phyloP scores from a whole-genome alignment of 1,140 invertebrate species.

The Gryon sp. region DNA sequence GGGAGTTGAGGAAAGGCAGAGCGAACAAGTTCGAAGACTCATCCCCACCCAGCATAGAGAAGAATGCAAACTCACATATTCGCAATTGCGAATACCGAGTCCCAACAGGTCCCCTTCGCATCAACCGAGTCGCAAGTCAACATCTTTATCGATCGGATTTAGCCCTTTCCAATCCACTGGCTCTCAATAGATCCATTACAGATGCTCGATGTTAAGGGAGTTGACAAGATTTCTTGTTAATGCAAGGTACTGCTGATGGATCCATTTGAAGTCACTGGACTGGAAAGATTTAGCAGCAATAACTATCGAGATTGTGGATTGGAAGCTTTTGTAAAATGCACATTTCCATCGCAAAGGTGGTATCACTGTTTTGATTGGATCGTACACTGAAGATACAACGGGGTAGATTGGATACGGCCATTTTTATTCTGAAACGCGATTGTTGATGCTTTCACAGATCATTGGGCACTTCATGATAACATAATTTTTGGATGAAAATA shows the following conservation, averaged over 20 bases:
- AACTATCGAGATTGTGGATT: not conserved
- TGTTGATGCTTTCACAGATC: not conserved
- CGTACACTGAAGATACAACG: not conserved
- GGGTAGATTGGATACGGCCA: not conserved
- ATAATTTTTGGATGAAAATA: slow-evolving; percentile 26
- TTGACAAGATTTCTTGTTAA: not conserved
- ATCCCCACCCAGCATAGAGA: slow-evolving; percentile 35
- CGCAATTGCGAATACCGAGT: slow-evolving; percentile 28
- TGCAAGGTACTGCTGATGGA: too few species aligned
- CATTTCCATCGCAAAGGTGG: not conserved
- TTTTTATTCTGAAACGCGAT: slow-evolving; percentile 7
- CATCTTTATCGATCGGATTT: slow-evolving; percentile 38
- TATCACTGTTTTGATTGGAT: slow-evolving; percentile 1
- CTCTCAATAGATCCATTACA: too few species aligned
- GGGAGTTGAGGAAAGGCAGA: slow-evolving; percentile 68
- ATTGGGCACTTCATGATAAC: slow-evolving; percentile 25
- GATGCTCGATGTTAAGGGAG: not conserved
- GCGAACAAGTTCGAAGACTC: slow-evolving; percentile 58
- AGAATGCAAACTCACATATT: slow-evolving; percentile 48
- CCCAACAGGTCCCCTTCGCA: slow-evolving; percentile 38
- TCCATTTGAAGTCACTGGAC: too few species aligned
- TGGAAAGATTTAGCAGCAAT: too few species aligned
- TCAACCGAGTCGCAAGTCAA: slow-evolving; percentile 26
- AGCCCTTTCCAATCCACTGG: not conserved
- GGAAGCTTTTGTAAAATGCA: slow-evolving; percentile 1